phyloP scores from a whole-genome alignment of 1,140 invertebrate species.

The Neotoxoptera formosana region DNA sequence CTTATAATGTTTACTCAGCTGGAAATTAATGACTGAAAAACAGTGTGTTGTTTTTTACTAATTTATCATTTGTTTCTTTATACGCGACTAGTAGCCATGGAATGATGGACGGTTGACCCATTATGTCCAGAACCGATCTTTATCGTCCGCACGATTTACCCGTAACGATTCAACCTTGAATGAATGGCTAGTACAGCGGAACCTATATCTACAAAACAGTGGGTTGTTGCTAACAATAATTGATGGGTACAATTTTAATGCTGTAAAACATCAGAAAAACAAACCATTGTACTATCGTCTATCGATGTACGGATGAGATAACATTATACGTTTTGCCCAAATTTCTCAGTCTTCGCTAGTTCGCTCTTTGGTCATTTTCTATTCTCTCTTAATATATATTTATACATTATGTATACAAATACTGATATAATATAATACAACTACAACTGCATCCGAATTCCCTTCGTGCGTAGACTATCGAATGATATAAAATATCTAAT shows the following conservation, averaged over 20 bases:
- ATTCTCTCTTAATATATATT: not conserved
- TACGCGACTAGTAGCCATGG: conserved; percentile 6
- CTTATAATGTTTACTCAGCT: conserved; percentile 35
- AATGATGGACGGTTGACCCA: conserved; percentile 15
- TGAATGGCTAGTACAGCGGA: conserved; percentile 5
- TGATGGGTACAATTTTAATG: conserved; percentile 11
- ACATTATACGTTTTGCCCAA: not conserved
- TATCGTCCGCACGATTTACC: conserved; percentile 21
- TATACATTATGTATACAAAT: not conserved
- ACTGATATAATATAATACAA: not conserved
- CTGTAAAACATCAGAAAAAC: not conserved
- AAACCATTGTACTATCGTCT: conserved; percentile 18
- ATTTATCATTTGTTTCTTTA: conserved; percentile 32
- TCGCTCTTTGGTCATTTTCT: not conserved
- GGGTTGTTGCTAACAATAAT: conserved; percentile 1
- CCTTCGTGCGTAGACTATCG: not conserved
- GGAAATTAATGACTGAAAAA: conserved; percentile 19
- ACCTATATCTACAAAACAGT: conserved; percentile 15
- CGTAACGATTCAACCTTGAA: conserved; percentile 34
- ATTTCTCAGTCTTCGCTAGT: not conserved
- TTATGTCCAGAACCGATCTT: conserved; percentile 37
- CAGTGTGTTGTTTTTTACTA: not conserved
- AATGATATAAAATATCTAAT: not conserved
- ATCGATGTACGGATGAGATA: not conserved
- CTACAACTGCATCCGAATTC: not conserved